phyloP scores from a whole-genome alignment of 1,140 invertebrate genomes.

The Nasonia vitripennis region DNA sequence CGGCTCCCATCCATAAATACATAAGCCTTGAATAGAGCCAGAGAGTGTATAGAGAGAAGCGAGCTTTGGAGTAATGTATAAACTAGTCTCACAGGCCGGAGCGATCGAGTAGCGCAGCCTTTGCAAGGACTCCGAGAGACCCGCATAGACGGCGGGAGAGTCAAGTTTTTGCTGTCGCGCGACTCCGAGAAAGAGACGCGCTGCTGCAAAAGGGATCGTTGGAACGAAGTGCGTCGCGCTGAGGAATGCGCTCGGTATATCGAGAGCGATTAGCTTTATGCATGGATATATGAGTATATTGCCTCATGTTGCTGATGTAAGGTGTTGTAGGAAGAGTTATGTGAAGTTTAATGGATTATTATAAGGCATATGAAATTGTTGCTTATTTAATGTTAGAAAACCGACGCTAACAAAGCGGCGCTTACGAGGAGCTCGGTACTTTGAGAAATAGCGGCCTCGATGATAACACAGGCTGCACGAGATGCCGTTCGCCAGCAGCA shows the following conservation, averaged over 20 bases:
- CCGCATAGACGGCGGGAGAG: not conserved
- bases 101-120: constrained; percentile 17
- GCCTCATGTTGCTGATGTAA: too few relatives aligned
- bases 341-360: too few relatives aligned
- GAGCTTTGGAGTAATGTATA: not conserved
- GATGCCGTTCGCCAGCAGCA: constrained; percentile 46
- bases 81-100: not conserved
- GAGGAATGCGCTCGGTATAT: not conserved
- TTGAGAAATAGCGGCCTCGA: constrained; percentile 52
- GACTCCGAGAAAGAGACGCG: not conserved
- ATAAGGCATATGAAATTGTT: too few relatives aligned
- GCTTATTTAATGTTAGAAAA: too few relatives aligned
- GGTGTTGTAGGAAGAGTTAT: too few relatives aligned
- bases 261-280: not conserved
- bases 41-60: not conserved
- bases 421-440: constrained; percentile 53
- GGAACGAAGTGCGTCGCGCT: not conserved
- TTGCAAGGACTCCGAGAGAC: constrained; percentile 31
- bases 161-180: constrained; percentile 32
- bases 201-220: constrained; percentile 35
- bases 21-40: too few relatives aligned
- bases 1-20: too few relatives aligned
- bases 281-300: too few relatives aligned
- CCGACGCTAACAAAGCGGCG: too few relatives aligned
- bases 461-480: constrained; percentile 42